Evolutionary conservation across 2,113 vertebrate genomes (phyloP).

Genomic region (Ovis canadensis): DNA sequence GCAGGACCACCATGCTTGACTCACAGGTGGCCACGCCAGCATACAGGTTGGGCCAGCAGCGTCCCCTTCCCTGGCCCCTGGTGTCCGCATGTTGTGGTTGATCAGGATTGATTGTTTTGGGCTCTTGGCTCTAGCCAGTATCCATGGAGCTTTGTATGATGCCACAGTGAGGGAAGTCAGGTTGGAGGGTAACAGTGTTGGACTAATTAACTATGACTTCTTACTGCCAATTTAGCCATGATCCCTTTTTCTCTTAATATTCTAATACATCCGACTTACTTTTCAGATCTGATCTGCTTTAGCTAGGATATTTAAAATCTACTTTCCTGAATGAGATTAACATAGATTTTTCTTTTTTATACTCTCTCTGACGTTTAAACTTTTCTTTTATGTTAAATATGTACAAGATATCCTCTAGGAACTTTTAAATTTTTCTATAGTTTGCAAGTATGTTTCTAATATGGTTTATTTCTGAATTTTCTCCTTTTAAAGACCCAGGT

Average conservation of each 20-base stretch:
- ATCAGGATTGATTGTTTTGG: neutral
- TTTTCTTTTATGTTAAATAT: neutral
- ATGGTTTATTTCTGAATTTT: neutral
- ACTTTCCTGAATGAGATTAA: neutral
- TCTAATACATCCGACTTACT: neutral
- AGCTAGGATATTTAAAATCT: neutral
- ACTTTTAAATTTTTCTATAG: neutral
- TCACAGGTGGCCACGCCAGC: neutral
- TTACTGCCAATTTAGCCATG: neutral
- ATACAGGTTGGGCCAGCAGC: neutral
- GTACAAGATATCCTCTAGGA: neutral
- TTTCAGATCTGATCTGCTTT: neutral
- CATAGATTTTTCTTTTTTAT: neutral
- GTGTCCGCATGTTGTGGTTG: neutral
- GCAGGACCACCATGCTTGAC: neutral
- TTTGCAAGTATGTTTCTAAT: neutral
- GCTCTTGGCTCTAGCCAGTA: neutral
- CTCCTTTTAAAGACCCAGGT: neutral
- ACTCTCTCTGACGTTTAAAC: neutral
- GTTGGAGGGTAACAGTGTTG: neutral
- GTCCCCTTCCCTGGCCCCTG: neutral
- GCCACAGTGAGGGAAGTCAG: neutral
- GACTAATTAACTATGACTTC: neutral
- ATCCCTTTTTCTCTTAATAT: neutral
- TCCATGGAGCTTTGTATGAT: neutral